phyloP scores from a whole-genome alignment of 2,888 invertebrate genomes.

The Cinara cedri region DNA sequence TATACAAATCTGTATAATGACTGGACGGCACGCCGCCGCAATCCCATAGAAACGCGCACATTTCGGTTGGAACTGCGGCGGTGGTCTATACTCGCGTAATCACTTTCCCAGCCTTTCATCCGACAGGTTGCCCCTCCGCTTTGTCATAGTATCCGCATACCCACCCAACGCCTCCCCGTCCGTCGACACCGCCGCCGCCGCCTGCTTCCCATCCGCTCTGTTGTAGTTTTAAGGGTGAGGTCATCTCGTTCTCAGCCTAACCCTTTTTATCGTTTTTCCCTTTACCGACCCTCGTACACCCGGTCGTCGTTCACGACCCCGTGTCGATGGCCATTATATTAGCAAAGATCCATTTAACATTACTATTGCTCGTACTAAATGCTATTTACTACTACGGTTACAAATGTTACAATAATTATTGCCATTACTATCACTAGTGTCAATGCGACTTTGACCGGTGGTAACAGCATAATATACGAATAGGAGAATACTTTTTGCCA shows the following conservation, averaged over 20 bases:
- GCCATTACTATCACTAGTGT: no score
- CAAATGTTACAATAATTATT: no score
- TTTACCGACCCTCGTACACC: neutral
- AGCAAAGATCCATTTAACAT: conserved; percentile 33
- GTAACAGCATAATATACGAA: neutral
- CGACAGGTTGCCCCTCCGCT: conserved; percentile 53
- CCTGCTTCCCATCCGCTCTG: neutral
- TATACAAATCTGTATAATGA: neutral
- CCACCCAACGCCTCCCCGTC: neutral
- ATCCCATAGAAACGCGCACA: neutral
- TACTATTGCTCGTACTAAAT: conserved; percentile 10
- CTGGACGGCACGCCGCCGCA: neutral
- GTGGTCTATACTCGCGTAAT: conserved; percentile 9
- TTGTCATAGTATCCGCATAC: conserved; percentile 17
- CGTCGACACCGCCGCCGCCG: neutral
- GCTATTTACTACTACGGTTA: no score
- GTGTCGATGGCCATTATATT: conserved; percentile 22
- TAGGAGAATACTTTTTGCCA: conserved; percentile 10
- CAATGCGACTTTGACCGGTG: neutral
- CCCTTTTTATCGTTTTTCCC: conserved; percentile 54
- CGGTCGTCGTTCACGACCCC: neutral
- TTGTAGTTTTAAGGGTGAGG: conserved; percentile 41
- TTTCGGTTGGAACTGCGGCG: neutral
- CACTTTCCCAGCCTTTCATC: conserved; percentile 36
- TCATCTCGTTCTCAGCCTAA: conserved; percentile 21